Percentiles rank a stretch among this genome's conserved stretches.
Conservation (phyloP, 1,140 invertebrate species). For the Lasioglossum baleicum region DNA sequence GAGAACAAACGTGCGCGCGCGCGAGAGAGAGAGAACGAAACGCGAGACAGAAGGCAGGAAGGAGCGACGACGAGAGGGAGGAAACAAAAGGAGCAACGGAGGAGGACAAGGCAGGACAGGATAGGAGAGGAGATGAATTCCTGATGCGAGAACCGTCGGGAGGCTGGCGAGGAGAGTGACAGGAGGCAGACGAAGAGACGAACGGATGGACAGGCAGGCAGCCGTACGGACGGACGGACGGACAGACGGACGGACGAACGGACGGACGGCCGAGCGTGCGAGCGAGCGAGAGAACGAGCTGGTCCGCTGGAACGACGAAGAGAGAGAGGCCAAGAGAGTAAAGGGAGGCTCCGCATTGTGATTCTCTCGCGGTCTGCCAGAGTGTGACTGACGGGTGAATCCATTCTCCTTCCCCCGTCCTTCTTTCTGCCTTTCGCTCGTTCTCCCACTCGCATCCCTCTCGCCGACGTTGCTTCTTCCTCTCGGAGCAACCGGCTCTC, state of each 20-base stretch:
- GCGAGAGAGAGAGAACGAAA: neutral
- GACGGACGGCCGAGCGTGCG: neutral
- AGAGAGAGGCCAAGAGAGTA: constrained; percentile 53
- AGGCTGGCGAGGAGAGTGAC: constrained; percentile 72
- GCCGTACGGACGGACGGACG: constrained; percentile 53
- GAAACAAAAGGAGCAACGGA: constrained; percentile 63
- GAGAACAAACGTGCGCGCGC: constrained; percentile 5
- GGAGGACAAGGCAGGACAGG: constrained; percentile 63
- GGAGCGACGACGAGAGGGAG: constrained; percentile 28
- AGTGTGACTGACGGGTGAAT: constrained; percentile 79
- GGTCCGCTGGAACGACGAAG: constrained; percentile 45
- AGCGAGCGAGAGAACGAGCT: constrained; percentile 12
- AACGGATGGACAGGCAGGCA: constrained; percentile 60
- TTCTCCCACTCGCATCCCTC: constrained; percentile 42
- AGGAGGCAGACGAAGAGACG: constrained; percentile 68
- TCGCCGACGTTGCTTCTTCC: constrained; percentile 25
- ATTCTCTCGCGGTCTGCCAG: constrained; percentile 77
- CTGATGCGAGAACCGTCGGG: constrained; percentile 70
- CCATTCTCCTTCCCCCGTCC: constrained; percentile 69
- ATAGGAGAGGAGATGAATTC: constrained; percentile 74
- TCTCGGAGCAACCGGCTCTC: constrained; percentile 51
- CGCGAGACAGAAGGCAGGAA: constrained; percentile 44
- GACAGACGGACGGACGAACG: no score
- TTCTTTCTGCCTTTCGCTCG: constrained; percentile 46
- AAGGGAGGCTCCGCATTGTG: constrained; percentile 75